phyloP scores from a whole-genome alignment of 2,113 vertebrate genomes.

The Oryzias melastigma region DNA sequence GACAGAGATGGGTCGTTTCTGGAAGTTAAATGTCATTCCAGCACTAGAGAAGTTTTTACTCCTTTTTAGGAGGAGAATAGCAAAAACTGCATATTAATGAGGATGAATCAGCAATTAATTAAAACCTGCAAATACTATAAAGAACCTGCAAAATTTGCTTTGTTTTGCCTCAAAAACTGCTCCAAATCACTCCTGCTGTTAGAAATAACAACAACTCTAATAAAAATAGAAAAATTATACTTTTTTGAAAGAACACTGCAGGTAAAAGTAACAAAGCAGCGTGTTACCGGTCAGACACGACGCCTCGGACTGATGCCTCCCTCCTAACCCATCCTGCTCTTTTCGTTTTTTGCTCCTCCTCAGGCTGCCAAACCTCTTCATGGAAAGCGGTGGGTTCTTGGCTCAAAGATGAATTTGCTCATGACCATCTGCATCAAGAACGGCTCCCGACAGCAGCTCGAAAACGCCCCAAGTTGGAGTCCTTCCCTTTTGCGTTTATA shows the following conservation, averaged over 20 bases:
- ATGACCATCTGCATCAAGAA: conserved; percentile 56
- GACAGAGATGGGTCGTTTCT: too few species aligned
- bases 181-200: too few species aligned
- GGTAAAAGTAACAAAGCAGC: neutral
- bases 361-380: conserved; percentile 96
- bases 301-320: conserved; percentile 83
- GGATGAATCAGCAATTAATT: too few species aligned
- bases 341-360: conserved; percentile 87
- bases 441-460: neutral
- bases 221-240: too few species aligned
- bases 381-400: conserved; percentile 69
- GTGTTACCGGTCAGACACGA: conserved; percentile 70
- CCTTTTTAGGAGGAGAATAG: too few species aligned
- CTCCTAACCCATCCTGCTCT: conserved; percentile 73
- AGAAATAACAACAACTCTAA: too few species aligned
- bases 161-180: too few species aligned
- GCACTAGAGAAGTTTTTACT: too few species aligned
- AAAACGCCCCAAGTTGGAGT: conserved; percentile 10
- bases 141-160: too few species aligned
- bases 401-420: conserved; percentile 49
- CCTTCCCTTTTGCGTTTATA: neutral
- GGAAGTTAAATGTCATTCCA: too few species aligned
- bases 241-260: neutral
- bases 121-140: too few species aligned
- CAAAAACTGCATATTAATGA: too few species aligned